Evolutionary conservation across 2,888 invertebrate genomes (phyloP).

Genomic region (Temnothorax ravouxi): DNA sequence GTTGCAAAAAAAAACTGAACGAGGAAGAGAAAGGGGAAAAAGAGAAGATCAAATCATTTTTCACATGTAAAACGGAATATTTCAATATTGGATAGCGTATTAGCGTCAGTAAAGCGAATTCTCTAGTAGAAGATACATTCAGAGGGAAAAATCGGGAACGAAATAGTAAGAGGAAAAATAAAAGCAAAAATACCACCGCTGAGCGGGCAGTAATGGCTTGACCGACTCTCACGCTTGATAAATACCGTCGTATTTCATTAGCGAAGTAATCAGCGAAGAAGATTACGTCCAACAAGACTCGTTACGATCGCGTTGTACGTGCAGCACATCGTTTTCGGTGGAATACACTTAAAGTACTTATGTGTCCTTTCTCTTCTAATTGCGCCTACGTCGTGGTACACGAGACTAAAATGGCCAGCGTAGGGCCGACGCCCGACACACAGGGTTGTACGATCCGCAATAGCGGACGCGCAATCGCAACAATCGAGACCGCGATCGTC

Average conservation of each 20-base stretch:
- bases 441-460: slow-evolving; percentile 34
- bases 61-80: neutral
- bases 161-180: neutral
- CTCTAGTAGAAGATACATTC: slow-evolving; percentile 31
- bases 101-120: slow-evolving; percentile 28
- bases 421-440: neutral
- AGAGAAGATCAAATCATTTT: neutral
- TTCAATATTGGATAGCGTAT: slow-evolving; percentile 37
- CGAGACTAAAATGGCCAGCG: slow-evolving; percentile 47
- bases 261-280: slow-evolving; percentile 48
- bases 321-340: slow-evolving; percentile 44
- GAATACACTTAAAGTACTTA: slow-evolving; percentile 46
- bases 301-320: slow-evolving; percentile 52
- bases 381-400: slow-evolving; percentile 53
- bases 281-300: slow-evolving; percentile 58
- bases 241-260: slow-evolving; percentile 42
- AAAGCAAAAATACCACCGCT: neutral
- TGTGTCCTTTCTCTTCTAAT: slow-evolving; percentile 31
- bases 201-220: slow-evolving; percentile 12
- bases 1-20: slow-evolving; percentile 23
- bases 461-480: slow-evolving; percentile 38
- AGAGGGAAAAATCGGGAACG: neutral
- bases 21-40: too few species aligned
- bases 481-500: slow-evolving; percentile 48
- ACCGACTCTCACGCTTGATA: slow-evolving; percentile 35